Evolutionary conservation across 2,888 invertebrate species (phyloP).

Genomic region (Resseliella maxima): DNA sequence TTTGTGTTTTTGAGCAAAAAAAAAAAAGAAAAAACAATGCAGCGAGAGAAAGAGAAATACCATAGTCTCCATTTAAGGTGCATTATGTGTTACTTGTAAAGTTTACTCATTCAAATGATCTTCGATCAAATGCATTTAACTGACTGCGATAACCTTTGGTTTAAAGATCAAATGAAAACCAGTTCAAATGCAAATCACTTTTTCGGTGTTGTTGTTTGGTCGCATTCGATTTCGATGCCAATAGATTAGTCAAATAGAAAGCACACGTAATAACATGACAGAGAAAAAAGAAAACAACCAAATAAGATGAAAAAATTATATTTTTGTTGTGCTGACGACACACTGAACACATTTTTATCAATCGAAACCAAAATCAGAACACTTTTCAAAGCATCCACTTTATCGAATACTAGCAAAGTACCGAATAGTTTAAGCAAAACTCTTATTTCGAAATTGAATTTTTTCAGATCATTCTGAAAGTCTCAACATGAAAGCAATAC

Average conservation of each 20-base stretch:
- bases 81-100: not conserved
- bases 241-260: conserved; percentile 23
- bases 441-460: no score
- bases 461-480: no score
- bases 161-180: conserved; percentile 49
- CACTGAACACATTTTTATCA: conserved; percentile 30
- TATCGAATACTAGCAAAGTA: no score
- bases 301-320: not conserved
- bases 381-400: conserved; percentile 39
- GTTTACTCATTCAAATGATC: not conserved
- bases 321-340: conserved; percentile 38
- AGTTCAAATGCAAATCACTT: conserved; percentile 39
- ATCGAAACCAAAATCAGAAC: not conserved
- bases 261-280: not conserved
- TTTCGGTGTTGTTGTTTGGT: conserved; percentile 8
- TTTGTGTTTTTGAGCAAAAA: not conserved
- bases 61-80: conserved; percentile 7
- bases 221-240: not conserved
- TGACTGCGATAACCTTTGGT: conserved; percentile 39
- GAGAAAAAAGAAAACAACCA: no score
- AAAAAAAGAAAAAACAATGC: not conserved
- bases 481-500: no score
- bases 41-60: no score
- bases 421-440: no score
- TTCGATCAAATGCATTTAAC: not conserved